These are phyloP conservation scores for Calidris pygmaea DNA, from an alignment of 2,113 vertebrate genomes.

Conservation along the genomic window DNA sequence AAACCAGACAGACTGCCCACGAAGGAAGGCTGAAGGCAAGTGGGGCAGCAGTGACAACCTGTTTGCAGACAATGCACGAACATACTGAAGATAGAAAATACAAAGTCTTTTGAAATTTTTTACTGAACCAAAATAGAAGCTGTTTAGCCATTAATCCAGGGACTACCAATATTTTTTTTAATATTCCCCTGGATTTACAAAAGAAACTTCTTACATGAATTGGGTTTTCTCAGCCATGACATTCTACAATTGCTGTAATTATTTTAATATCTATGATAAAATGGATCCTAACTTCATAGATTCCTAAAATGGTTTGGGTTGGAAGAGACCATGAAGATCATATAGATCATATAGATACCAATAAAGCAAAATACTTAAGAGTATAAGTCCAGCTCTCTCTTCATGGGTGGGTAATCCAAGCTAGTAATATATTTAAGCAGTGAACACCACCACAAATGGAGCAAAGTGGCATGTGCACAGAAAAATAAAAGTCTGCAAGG, in stretches of 20 bases:
- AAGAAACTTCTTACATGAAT: background rate
- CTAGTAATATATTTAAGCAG: background rate
- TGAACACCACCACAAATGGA: background rate
- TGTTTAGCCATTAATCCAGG: background rate
- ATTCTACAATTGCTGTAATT: background rate
- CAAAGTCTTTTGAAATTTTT: background rate
- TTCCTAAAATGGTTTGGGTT: background rate
- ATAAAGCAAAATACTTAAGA: background rate
- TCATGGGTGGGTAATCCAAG: background rate
- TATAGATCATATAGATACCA: background rate
- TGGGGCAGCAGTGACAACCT: background rate
- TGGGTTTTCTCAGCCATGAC: background rate
- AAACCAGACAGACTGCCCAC: background rate
- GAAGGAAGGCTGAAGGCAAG: background rate
- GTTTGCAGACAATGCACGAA: background rate
- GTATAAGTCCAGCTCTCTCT: background rate
- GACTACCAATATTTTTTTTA: background rate
- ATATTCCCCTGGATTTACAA: background rate
- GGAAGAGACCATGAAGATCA: background rate
- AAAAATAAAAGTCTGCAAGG: background rate
- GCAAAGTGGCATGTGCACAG: background rate
- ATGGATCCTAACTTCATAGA: background rate
- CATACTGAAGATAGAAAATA: background rate
- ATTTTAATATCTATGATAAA: background rate
- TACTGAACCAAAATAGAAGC: background rate